These are phyloP conservation scores for Pimephales promelas DNA, from an alignment of 2,113 vertebrate genomes.

Conservation along the genomic window DNA sequence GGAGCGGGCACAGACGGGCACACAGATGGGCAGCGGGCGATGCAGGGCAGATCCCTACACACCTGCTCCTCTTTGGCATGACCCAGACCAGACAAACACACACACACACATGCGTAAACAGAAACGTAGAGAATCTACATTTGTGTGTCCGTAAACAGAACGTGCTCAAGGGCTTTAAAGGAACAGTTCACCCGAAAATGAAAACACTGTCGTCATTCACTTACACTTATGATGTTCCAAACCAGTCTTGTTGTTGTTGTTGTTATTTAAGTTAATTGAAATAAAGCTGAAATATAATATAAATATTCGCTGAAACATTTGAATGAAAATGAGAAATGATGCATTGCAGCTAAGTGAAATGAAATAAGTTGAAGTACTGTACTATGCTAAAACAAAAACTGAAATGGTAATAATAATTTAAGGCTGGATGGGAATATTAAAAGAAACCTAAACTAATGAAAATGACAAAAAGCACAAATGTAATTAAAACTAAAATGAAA, in stretches of 20 bases:
- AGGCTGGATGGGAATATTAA: not conserved
- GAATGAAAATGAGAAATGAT: no score
- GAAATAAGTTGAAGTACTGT: not conserved
- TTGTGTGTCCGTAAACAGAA: not conserved
- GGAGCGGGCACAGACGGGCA: constrained; percentile 80
- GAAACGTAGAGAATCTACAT: not conserved
- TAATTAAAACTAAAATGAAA: not conserved
- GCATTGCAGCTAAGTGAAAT: not conserved
- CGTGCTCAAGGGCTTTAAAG: not conserved
- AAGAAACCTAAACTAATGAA: not conserved
- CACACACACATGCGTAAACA: constrained; percentile 55
- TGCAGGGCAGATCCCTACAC: constrained; percentile 75
- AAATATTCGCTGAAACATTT: not conserved
- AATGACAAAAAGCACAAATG: not conserved
- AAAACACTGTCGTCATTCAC: not conserved
- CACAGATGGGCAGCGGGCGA: constrained; percentile 82
- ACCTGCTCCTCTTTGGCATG: constrained; percentile 82
- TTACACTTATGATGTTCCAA: not conserved
- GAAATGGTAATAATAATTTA: not conserved
- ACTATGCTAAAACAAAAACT: not conserved
- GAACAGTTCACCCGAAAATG: not conserved
- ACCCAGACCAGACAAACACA: constrained; percentile 53
- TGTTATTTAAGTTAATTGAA: not conserved
- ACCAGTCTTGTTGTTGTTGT: not conserved
- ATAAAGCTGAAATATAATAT: not conserved